Evolutionary conservation across 2,113 vertebrate genomes (phyloP), one percentile per base, ranked within the genome.

Genomic region (Coregonus clupeaformis): DNA sequence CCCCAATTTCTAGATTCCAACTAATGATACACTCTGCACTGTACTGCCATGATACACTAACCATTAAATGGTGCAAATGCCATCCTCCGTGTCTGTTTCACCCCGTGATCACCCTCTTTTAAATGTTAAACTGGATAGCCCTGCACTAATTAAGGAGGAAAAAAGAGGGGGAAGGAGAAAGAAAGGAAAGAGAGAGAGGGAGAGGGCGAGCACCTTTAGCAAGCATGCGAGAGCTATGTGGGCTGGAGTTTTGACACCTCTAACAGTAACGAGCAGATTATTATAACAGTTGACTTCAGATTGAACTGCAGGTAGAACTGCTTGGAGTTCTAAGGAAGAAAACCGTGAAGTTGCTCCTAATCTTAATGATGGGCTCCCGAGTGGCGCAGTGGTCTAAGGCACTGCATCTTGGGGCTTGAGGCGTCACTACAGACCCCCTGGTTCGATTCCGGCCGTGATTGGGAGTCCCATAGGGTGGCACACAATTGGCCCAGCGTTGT

Each of bases 11-110:
- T 16, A 16, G 63, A 25, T 73, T 45, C 71, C n/a, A 72, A 32
- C 82, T 92, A 88, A 92, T 92, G 85, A 86, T 82, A 89, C 87
- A 82, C 83, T n/a, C 64, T 76, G 79, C 72, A 69, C 72, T 69
- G 65, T 67, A 24, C 45, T 32, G 71, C 76, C n/a, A 5, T 3
- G 76, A 63, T 85, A 86, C 84, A 69, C 80, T 52, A 59, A 74
- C 86, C 87, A 91, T 90, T 89, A 86, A 85, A 88, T 86, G 74
- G 82, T 76, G 87, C 88, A 92, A 92, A 93, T 93, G 92, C 86
- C 92, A 92, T 60, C 45, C 77, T 36, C 84, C 81, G 69, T 90
- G 90, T 89, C 89, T 89, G 87, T 90, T 91, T 90, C 86, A 89
- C 88, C 90, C 88, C 0, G 47, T 16, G 47, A 11, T 49, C 14